Percentiles rank a stretch among this genome's conserved stretches.
These are phyloP conservation scores for Leptopilina clavipes DNA, from an alignment of 1,140 invertebrate species.

Conservation along the genomic window DNA sequence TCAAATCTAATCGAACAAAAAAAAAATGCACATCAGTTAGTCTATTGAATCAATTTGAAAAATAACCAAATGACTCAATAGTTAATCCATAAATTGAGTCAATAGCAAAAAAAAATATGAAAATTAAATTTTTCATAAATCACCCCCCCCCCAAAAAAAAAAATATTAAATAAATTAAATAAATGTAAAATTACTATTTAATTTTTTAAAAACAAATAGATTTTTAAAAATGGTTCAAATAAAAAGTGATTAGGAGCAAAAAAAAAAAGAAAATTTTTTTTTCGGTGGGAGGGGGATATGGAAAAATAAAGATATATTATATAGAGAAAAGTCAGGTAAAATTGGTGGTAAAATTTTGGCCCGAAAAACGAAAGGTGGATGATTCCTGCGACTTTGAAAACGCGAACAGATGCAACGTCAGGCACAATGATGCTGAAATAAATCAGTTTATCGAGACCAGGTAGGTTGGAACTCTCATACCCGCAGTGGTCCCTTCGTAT, in stretches of 20 bases:
- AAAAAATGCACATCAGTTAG: too few relatives aligned
- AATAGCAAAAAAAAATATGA: too few relatives aligned
- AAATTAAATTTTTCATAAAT: too few relatives aligned
- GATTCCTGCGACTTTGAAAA: slow-evolving; percentile 9
- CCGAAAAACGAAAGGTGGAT: not conserved
- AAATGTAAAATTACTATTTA: too few relatives aligned
- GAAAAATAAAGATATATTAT: not conserved
- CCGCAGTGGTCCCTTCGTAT: slow-evolving; percentile 44
- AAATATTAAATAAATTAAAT: too few relatives aligned
- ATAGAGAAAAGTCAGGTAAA: not conserved
- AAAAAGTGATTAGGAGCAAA: too few relatives aligned
- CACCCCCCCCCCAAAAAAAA: too few relatives aligned
- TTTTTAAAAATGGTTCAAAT: too few relatives aligned
- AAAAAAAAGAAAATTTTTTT: too few relatives aligned
- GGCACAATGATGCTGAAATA: slow-evolving; percentile 70
- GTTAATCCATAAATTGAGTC: too few relatives aligned
- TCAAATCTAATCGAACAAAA: too few relatives aligned
- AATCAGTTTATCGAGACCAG: slow-evolving; percentile 73
- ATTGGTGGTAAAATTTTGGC: not conserved
- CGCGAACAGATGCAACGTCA: slow-evolving; percentile 69
- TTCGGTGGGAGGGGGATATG: not conserved
- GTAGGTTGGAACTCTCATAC: slow-evolving; percentile 61
- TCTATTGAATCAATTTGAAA: not conserved
- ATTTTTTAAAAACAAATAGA: too few relatives aligned
- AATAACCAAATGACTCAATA: not conserved